Base-by-base conservation (phyloP, 2,113 vertebrate genomes). In the Cyrtonyx montezumae region DNA sequence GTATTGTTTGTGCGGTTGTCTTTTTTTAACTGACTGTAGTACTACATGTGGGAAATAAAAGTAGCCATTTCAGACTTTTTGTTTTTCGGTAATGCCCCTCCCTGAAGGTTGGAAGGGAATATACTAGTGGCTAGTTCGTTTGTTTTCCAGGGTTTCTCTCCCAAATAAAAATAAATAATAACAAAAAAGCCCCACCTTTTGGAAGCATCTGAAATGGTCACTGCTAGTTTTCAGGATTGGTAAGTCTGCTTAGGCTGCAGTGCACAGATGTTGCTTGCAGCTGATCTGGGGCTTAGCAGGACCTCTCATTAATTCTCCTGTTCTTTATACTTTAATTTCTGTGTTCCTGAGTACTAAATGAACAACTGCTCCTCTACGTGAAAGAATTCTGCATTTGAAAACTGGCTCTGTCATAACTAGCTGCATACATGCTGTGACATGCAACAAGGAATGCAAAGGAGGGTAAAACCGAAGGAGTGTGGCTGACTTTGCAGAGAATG, bases 321-420 rank as follows among this genome's bases (percentile, higher is more conserved):
- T n/a, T n/a, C 13, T 6, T 9, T 1, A 1, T 3, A 13, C 37
- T 18, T 1, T 4, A 8, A 19, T 2, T 7, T 5, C 3, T 48
- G 83, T 21, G 3, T 63, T 68, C 46, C 11, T 49, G 2, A 10
- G 22, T n/a, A 1, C 22, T 25, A 3, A 46, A 21, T 3, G 13
- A 1, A 3, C 8, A 8, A 19, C 46, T 85, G 11, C 65, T 74
- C 77, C 63, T 58, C 36, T 21, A 19, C 5, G 1, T 21, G 14
- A 6, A 46, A 56, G 40, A 9, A 5, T 4, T 34, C 6, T 11
- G 49, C 9, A 3, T 65, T 46, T 49, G 62, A 19, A 59, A 76
- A 36, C 0, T 2, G 30, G 53, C 28, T 71, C 18, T 91, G 21
- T 48, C 30, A 1, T 4, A 34, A 19, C 18, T 10, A 4, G 48